phyloP scores from a whole-genome alignment of 2,888 invertebrate genomes.

The Calliscelio sp. region DNA sequence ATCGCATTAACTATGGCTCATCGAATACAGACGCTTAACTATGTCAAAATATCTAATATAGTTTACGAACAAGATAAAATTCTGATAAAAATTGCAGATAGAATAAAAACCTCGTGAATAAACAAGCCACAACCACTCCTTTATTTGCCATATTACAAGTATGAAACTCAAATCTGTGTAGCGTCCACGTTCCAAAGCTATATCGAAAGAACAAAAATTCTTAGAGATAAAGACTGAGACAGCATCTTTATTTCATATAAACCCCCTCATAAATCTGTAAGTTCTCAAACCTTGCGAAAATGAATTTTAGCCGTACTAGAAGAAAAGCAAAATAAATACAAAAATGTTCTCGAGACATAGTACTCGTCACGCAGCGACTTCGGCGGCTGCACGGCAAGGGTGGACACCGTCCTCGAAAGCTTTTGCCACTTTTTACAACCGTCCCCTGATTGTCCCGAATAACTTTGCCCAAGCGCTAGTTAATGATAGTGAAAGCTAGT shows the following conservation, averaged over 20 bases:
- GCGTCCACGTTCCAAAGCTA: background rate
- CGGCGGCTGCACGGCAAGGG: background rate
- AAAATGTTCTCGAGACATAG: background rate
- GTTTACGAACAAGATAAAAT: background rate
- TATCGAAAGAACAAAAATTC: background rate
- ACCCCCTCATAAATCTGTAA: background rate
- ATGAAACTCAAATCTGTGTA: background rate
- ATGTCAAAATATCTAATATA: constrained; percentile 38
- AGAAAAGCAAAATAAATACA: background rate
- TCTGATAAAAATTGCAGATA: constrained; percentile 8
- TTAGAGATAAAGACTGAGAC: background rate
- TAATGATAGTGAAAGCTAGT: too few relatives aligned
- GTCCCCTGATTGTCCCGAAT: too few relatives aligned
- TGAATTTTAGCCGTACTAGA: background rate
- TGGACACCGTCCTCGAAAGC: too few relatives aligned
- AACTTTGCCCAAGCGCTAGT: too few relatives aligned
- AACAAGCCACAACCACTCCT: constrained; percentile 53
- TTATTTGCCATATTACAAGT: background rate
- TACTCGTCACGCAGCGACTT: background rate
- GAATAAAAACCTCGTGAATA: background rate
- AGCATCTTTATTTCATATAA: background rate
- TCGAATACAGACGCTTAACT: constrained; percentile 8
- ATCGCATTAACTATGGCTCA: constrained; percentile 19
- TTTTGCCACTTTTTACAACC: too few relatives aligned
- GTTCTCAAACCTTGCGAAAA: background rate